Conservation (phyloP, 2,888 invertebrate species). For the Pristionchus maxplancki region DNA sequence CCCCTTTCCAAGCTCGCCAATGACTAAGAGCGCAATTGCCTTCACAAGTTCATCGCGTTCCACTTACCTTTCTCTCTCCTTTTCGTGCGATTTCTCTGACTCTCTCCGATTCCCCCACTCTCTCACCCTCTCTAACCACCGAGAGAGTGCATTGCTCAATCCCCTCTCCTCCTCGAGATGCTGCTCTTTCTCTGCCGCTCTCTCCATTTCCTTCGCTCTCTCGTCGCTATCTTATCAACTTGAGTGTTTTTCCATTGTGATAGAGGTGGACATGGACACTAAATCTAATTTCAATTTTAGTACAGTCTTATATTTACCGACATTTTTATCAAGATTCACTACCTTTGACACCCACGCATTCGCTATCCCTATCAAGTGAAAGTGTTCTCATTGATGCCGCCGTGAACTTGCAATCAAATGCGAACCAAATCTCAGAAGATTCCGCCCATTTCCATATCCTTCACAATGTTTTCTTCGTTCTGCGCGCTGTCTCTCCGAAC, state of each 20-base stretch:
- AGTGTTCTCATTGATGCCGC: no score
- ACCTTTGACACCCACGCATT: no score
- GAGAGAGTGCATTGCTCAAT: no score
- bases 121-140: not conserved
- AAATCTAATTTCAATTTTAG: not conserved
- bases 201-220: not conserved
- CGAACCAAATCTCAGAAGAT: no score
- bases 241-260: not conserved
- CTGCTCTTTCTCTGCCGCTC: not conserved
- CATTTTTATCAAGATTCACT: no score
- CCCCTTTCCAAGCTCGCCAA: not conserved
- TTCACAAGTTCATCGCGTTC: conserved; percentile 35
- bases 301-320: not conserved
- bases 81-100: not conserved
- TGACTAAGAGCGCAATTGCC: not conserved
- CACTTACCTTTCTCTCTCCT: not conserved
- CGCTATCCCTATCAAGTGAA: no score
- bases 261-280: not conserved
- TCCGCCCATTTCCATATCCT: no score
- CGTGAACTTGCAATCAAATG: no score
- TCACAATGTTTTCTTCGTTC: no score
- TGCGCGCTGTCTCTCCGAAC: no score
- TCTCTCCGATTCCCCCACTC: not conserved
- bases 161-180: not conserved
- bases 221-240: conserved; percentile 29